A percentile compares a stretch with the other conserved stretches of the same genome.
Evolutionary conservation across 2,797 vertebrate genomes (phyloP).

Genomic region (Pangasius sanitwongsei): DNA sequence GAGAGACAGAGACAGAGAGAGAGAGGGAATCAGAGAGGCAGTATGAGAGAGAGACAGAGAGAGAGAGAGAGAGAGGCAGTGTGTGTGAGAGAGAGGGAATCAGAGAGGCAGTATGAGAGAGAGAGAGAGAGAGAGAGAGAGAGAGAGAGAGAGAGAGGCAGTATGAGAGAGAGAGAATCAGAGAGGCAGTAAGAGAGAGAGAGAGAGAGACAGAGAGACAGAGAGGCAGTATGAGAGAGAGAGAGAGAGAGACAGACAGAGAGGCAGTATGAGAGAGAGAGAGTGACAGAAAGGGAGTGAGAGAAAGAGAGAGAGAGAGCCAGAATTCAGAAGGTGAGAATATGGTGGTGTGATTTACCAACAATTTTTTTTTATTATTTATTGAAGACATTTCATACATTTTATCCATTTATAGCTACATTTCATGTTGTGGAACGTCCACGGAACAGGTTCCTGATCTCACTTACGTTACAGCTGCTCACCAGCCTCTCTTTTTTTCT

Average conservation of each 20-base stretch:
- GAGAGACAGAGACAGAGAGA: neutral
- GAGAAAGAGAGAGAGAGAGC: neutral
- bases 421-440: neutral
- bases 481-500: neutral
- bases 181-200: neutral
- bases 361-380: neutral
- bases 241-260: neutral
- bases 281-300: neutral
- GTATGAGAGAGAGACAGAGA: neutral
- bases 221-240: neutral
- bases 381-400: neutral
- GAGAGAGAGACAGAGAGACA: neutral
- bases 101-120: accelerated
- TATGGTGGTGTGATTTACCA: neutral
- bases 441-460: neutral
- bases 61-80: no score
- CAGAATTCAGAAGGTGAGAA: neutral
- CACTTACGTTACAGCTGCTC: neutral
- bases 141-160: neutral
- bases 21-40: no score
- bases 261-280: neutral
- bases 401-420: neutral
- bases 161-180: no score
- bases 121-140: neutral
- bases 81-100: neutral